Base-by-base conservation (phyloP, 2,113 vertebrate species). In the Tachuris rubrigastra region DNA sequence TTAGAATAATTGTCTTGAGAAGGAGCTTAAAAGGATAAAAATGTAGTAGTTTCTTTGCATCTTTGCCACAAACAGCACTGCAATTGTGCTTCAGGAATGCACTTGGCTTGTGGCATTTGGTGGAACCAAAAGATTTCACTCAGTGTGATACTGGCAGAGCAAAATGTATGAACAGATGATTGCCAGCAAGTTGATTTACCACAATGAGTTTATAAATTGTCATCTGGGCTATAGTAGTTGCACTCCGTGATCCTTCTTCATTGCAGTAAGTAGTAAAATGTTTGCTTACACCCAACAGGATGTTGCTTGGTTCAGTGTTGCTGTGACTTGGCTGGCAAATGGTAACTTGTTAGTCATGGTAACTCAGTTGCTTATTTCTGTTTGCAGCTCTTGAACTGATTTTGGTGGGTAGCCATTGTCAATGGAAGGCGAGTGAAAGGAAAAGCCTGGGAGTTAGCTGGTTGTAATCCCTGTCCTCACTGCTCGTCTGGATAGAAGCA, bases 181-280 rank as follows among this genome's bases (percentile, higher is more conserved):
- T 27, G 30, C 69, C 89, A 92, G 91, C 91, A 74, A 92, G 86
- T 84, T 95, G 74, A 78, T 93, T 92, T 90, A 92, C 65, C 47
- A 63, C 9, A 12, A 17, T 63, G 75, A 93, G 59, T 74, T 89
- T 93, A 13, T 67, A 78, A 84, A 6, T 89, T 90, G 41, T 96
- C 69, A 49, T 90, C 83, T 90, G 66, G 73, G 77, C 69, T 95
- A 7, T 68, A 87, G 68, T 33, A 65, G 77, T 85, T 85, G 87
- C 74, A 94, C 41, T 89, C 63, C 72, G 20, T 62, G 81, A 81
- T 93, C 71, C 63, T 78, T 86, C 63, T 88, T 90, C 80, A 33
- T 65, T 89, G 50, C 73, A 87, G 2, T 59, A 82, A 81, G 56
- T 41, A 89, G 56, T 71, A 72, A 95, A 89, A 91, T 7, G 12